Percentiles rank a stretch among this genome's conserved stretches.
phyloP scores from a whole-genome alignment of 2,797 vertebrate species.

The Serranus cabrilla region DNA sequence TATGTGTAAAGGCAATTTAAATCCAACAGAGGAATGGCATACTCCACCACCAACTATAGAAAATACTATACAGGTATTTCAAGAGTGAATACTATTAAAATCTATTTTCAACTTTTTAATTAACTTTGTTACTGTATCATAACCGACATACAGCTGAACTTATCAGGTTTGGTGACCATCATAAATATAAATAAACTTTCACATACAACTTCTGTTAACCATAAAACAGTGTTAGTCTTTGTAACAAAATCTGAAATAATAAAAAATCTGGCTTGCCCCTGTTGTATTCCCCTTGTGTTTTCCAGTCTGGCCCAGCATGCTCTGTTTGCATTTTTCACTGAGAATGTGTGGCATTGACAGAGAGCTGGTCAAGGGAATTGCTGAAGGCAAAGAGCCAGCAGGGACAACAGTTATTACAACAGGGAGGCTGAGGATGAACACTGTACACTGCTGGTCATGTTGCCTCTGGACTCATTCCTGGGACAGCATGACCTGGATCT shows the following conservation, averaged over 20 bases:
- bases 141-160: background rate
- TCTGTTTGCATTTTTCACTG: slow-evolving; percentile 77
- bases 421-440: slow-evolving; percentile 79
- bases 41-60: background rate
- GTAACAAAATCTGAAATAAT: slow-evolving; percentile 16
- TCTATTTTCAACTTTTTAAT: background rate
- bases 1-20: background rate
- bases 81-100: background rate
- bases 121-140: background rate
- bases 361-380: slow-evolving; percentile 69
- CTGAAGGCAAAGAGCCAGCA: slow-evolving; percentile 73
- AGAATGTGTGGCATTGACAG: slow-evolving; percentile 70
- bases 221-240: background rate
- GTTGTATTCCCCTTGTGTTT: slow-evolving; percentile 27
- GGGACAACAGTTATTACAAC: slow-evolving; percentile 79
- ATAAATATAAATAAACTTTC: background rate
- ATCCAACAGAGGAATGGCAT: background rate
- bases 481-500: slow-evolving; percentile 81
- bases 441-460: slow-evolving; percentile 72
- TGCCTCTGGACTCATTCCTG: slow-evolving; percentile 68
- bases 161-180: background rate
- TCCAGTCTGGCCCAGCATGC: slow-evolving; percentile 33
- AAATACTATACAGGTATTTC: background rate
- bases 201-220: slow-evolving; percentile 11
- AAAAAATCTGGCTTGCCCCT: slow-evolving; percentile 9